Percentiles rank a stretch among this genome's conserved stretches.
phyloP scores from a whole-genome alignment of 2,113 vertebrate species.

The Smithornis capensis region DNA sequence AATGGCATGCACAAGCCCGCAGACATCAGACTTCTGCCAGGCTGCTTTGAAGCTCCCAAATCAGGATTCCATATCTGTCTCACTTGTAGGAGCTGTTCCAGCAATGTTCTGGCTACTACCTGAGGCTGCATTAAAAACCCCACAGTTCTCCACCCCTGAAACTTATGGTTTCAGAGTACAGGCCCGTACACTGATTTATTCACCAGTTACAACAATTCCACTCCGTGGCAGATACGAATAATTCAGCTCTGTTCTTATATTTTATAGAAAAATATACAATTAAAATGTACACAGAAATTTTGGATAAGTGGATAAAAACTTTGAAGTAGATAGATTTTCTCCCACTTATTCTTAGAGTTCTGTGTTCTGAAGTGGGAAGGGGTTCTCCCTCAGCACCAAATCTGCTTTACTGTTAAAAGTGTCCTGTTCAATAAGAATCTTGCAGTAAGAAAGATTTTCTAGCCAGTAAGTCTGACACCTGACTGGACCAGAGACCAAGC shows the following conservation, averaged over 20 bases:
- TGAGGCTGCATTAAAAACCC: background rate
- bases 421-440: background rate
- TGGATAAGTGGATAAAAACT: background rate
- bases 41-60: background rate
- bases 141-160: background rate
- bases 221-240: background rate
- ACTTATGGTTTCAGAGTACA: background rate
- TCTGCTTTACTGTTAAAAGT: background rate
- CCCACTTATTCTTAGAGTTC: background rate
- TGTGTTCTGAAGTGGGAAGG: background rate
- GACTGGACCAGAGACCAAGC: rapidly evolving
- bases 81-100: background rate
- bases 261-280: background rate
- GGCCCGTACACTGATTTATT: background rate
- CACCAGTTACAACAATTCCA: background rate
- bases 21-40: background rate
- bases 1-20: background rate
- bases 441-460: background rate
- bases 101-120: background rate
- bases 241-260: background rate
- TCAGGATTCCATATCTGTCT: background rate
- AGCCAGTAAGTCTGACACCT: background rate
- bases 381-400: background rate
- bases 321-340: background rate
- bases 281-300: background rate